phyloP scores from a whole-genome alignment of 2,888 invertebrate species.

The Ditula angustiorana region DNA sequence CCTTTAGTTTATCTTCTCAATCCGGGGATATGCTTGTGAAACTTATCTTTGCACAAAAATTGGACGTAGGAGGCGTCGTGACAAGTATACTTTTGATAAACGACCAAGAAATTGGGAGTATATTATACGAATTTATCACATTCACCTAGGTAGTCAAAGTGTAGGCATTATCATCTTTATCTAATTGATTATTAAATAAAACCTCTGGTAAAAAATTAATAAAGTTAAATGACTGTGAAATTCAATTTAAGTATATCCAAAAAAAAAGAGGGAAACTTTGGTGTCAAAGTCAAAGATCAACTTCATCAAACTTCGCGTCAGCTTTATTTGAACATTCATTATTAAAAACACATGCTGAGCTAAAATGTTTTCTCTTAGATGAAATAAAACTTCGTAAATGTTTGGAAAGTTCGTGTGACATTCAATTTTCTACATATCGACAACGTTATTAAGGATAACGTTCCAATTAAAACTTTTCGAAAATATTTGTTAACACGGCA shows the following conservation, averaged over 20 bases:
- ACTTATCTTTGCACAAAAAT: conserved; percentile 25
- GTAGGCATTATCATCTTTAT: too few relatives aligned
- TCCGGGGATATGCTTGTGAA: conserved; percentile 22
- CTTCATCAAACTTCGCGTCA: conserved; percentile 12
- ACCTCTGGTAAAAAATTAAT: background rate
- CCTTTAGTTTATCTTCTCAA: conserved; percentile 54
- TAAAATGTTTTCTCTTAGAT: background rate
- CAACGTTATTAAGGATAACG: conserved; percentile 3
- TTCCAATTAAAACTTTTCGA: conserved; percentile 20
- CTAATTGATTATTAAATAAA: too few relatives aligned
- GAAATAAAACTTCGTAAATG: conserved; percentile 17
- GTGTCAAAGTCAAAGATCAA: conserved; percentile 3
- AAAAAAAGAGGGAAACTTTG: background rate
- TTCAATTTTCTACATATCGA: conserved; percentile 7
- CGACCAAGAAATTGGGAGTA: too few relatives aligned
- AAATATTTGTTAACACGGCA: background rate
- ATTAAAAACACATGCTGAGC: conserved; percentile 17
- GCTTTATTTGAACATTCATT: conserved; percentile 9
- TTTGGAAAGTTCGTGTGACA: conserved; percentile 10
- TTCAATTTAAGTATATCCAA: background rate
- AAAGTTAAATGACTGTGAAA: background rate
- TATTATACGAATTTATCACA: too few relatives aligned
- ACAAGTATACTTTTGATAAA: too few relatives aligned
- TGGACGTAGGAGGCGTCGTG: background rate
- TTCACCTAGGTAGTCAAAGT: too few relatives aligned